A percentile compares a stretch with the other conserved stretches of the same genome.
Conservation (phyloP, 2,113 vertebrate species). For the Hiodon alosoides region DNA sequence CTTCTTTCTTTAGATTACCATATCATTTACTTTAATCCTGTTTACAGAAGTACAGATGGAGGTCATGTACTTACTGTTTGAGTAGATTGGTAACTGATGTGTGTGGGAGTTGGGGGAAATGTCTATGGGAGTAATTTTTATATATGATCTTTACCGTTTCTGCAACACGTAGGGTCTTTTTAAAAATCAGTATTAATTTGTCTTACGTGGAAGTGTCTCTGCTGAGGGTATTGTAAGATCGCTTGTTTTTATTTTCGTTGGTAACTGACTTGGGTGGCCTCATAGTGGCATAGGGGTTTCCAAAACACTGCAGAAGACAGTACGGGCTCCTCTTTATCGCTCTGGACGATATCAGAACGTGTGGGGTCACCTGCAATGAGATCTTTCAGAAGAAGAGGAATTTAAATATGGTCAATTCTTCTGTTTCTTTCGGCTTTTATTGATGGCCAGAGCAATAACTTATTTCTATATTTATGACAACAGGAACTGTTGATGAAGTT, state of each 20-base stretch:
- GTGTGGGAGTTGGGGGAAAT: too few relatives aligned
- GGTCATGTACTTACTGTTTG: too few relatives aligned
- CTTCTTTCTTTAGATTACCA: too few relatives aligned
- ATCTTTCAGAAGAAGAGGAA: not conserved
- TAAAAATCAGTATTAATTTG: conserved; percentile 10
- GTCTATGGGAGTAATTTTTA: not conserved
- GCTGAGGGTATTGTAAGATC: not conserved
- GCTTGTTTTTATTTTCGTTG: not conserved
- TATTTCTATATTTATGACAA: too few relatives aligned
- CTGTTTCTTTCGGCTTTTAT: too few relatives aligned
- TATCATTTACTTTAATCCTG: too few relatives aligned
- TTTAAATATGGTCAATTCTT: too few relatives aligned
- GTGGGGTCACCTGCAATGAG: not conserved
- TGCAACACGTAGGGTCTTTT: not conserved
- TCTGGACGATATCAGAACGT: not conserved
- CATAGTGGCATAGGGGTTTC: not conserved
- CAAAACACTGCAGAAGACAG: not conserved
- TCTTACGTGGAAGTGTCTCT: conserved; percentile 11
- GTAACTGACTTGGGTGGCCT: conserved; percentile 10
- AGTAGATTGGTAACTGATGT: too few relatives aligned
- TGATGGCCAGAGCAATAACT: too few relatives aligned
- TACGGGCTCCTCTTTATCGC: not conserved
- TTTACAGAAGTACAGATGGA: too few relatives aligned
- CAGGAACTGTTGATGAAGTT: too few relatives aligned
- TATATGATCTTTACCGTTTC: not conserved